Evolutionary conservation across 2,888 invertebrate species (phyloP).

Genomic region (Pocota personata): DNA sequence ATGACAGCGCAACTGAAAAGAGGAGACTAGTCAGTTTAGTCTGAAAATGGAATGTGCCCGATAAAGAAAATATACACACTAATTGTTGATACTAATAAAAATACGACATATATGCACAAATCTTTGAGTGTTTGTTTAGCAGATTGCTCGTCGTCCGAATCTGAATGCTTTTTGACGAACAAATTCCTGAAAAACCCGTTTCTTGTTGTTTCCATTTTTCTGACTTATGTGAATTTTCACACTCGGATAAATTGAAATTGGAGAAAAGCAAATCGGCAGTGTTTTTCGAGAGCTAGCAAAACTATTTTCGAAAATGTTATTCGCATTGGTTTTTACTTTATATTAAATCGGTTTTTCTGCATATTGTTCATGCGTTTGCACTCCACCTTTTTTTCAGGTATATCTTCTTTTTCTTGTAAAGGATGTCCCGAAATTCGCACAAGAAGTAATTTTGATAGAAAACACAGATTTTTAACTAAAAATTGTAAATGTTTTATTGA

Average conservation of each 20-base stretch:
- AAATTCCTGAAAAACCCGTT: not conserved
- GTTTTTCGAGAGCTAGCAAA: not conserved
- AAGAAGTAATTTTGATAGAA: too few relatives aligned
- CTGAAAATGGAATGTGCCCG: not conserved
- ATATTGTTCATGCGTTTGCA: too few relatives aligned
- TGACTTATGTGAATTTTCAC: not conserved
- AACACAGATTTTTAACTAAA: too few relatives aligned
- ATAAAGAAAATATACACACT: conserved; percentile 53
- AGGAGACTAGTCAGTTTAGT: not conserved
- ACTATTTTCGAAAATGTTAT: too few relatives aligned
- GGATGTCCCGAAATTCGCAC: too few relatives aligned
- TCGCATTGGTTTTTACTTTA: too few relatives aligned
- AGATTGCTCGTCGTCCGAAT: conserved; percentile 49
- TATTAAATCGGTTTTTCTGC: too few relatives aligned
- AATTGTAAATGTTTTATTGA: too few relatives aligned
- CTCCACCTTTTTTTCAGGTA: too few relatives aligned
- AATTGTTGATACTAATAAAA: conserved; percentile 72
- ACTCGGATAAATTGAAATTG: not conserved
- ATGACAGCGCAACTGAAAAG: conserved; percentile 71
- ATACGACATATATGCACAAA: conserved; percentile 68
- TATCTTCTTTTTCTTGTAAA: too few relatives aligned
- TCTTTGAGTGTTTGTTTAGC: conserved; percentile 63
- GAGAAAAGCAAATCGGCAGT: not conserved
- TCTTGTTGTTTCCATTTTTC: not conserved
- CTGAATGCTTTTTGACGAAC: not conserved